These are phyloP conservation scores for Armadillidium nasatum DNA, from an alignment of 1,140 invertebrate genomes.

Conservation along the genomic window DNA sequence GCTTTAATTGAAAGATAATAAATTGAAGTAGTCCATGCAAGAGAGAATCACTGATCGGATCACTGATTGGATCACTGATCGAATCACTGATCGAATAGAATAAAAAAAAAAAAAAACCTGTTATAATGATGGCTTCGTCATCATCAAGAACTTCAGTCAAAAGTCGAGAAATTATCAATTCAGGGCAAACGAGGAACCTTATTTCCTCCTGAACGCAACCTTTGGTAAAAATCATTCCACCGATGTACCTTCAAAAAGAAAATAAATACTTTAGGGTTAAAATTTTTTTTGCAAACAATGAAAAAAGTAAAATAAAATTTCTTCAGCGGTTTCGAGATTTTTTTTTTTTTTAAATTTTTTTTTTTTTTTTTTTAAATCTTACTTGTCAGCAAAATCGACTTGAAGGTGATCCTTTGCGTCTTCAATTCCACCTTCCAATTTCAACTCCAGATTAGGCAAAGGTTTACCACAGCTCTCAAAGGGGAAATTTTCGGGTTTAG, in stretches of 20 bases:
- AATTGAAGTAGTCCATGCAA: too few species aligned
- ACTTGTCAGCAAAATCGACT: neutral
- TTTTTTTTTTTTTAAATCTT: too few species aligned
- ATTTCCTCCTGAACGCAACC: slow-evolving; percentile 98
- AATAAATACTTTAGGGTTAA: too few species aligned
- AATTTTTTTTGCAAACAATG: neutral
- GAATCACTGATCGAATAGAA: too few species aligned
- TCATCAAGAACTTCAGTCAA: slow-evolving; percentile 65
- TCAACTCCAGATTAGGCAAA: neutral
- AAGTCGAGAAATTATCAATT: slow-evolving; percentile 79
- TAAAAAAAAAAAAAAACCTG: slow-evolving; percentile 54
- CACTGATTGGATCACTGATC: too few species aligned
- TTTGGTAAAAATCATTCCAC: slow-evolving; percentile 82
- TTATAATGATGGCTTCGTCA: slow-evolving; percentile 80
- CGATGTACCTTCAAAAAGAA: slow-evolving; percentile 49
- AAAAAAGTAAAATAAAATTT: neutral
- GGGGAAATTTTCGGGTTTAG: neutral
- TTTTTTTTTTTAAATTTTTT: too few species aligned
- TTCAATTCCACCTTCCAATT: neutral
- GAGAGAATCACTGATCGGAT: too few species aligned
- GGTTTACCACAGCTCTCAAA: neutral
- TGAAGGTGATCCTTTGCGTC: neutral
- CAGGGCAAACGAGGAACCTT: slow-evolving; percentile 91
- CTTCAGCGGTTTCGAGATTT: neutral
- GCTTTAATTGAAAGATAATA: too few species aligned